Conservation (phyloP, 2,113 vertebrate genomes). For the Boleophthalmus pectinirostris region DNA sequence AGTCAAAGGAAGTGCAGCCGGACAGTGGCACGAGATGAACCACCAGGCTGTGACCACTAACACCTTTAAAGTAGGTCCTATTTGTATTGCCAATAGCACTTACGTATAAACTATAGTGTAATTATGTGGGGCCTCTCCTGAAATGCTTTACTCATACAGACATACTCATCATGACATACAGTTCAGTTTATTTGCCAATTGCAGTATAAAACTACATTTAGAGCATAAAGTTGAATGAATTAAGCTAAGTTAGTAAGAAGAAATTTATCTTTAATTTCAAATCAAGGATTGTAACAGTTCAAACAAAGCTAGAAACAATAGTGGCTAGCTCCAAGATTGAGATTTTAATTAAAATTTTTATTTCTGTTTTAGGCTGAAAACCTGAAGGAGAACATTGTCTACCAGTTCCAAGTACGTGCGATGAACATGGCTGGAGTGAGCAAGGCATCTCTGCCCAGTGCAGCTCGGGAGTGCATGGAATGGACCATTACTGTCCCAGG, state of each 20-base stretch:
- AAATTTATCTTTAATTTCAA: too few relatives aligned
- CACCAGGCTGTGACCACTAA: slow-evolving; percentile 82
- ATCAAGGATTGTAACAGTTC: too few relatives aligned
- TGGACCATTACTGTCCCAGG: slow-evolving; percentile 96
- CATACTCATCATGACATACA: too few relatives aligned
- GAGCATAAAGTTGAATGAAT: too few relatives aligned
- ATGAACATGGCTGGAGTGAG: slow-evolving; percentile 91
- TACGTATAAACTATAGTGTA: too few relatives aligned
- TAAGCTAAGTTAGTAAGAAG: too few relatives aligned
- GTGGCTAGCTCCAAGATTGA: too few relatives aligned
- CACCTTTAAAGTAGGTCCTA: slow-evolving; percentile 84
- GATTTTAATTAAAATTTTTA: background rate
- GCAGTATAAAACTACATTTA: too few relatives aligned
- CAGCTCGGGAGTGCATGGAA: slow-evolving; percentile 90
- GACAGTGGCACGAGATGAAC: slow-evolving; percentile 93
- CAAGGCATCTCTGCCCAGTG: slow-evolving; percentile 76
- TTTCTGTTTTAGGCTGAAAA: slow-evolving; percentile 80
- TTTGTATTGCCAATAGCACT: background rate
- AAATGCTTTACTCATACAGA: background rate
- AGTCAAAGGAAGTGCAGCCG: slow-evolving; percentile 78
- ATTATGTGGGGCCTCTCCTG: background rate
- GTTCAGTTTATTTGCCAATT: too few relatives aligned
- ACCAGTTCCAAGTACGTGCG: slow-evolving; percentile 95
- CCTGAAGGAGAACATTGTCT: slow-evolving; percentile 91
- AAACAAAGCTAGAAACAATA: too few relatives aligned